These are phyloP conservation scores for Oenanthe oenanthe DNA, from an alignment of 2,113 vertebrate genomes.

Conservation along the genomic window DNA sequence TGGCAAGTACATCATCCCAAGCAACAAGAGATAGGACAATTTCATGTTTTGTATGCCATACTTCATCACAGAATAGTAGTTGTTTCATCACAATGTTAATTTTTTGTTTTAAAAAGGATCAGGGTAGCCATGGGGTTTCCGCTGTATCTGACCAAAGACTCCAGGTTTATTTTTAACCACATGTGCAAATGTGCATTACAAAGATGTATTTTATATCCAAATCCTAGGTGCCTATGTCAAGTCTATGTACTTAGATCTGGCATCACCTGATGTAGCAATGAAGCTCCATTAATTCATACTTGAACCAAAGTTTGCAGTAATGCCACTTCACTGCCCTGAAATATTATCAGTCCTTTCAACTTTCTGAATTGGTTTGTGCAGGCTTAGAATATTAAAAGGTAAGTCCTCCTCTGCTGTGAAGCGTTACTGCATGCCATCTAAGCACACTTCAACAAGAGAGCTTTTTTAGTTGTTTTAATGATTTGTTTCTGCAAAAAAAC, in stretches of 20 bases:
- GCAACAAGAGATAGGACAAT: not conserved
- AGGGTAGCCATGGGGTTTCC: not conserved
- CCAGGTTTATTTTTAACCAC: not conserved
- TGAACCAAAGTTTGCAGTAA: not conserved
- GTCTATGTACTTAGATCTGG: not conserved
- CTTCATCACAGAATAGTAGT: not conserved
- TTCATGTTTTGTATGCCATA: not conserved
- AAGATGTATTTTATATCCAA: not conserved
- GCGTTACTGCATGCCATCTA: not conserved
- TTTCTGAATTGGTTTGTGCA: not conserved
- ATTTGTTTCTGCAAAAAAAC: not conserved
- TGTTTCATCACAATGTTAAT: not conserved
- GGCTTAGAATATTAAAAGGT: not conserved
- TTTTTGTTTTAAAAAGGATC: not conserved
- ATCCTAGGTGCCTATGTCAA: not conserved
- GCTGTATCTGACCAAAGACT: not conserved
- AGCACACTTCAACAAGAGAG: not conserved
- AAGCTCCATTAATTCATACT: not conserved
- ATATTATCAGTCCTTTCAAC: not conserved
- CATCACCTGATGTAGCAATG: not conserved
- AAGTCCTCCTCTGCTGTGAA: not conserved
- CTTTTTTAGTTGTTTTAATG: conserved; percentile 35
- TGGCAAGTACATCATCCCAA: not conserved
- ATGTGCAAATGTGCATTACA: not conserved
- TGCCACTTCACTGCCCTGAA: not conserved